Conservation (phyloP, 2,797 vertebrate species). For the Erithacus rubecula region DNA sequence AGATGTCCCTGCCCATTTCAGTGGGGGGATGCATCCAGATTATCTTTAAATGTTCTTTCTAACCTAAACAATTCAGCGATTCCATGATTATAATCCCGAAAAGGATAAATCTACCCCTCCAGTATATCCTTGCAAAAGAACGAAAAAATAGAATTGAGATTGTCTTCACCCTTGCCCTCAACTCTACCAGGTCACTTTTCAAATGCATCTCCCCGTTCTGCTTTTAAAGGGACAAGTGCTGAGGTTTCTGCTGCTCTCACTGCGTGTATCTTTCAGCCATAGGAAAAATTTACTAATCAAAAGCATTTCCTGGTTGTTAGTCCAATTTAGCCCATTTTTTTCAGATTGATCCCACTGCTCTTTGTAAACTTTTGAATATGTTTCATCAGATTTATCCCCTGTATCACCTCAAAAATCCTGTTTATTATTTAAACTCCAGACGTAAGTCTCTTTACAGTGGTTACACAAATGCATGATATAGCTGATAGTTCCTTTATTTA, state of each 20-base stretch:
- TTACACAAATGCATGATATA: not conserved
- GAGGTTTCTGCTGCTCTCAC: not conserved
- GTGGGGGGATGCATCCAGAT: not conserved
- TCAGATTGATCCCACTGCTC: not conserved
- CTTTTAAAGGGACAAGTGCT: not conserved
- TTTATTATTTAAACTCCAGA: not conserved
- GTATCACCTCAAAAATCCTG: accelerated
- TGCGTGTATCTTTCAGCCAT: not conserved
- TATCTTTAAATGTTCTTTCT: not conserved
- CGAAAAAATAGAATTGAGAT: accelerated
- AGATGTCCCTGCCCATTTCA: not conserved
- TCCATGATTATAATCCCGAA: not conserved
- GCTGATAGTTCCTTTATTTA: not conserved
- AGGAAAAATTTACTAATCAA: not conserved
- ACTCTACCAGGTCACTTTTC: not conserved
- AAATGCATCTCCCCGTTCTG: not conserved
- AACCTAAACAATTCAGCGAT: not conserved
- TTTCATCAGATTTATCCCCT: not conserved
- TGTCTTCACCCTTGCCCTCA: not conserved
- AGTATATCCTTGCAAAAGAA: not conserved
- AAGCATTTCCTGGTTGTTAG: not conserved
- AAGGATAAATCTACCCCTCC: not conserved
- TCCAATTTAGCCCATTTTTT: not conserved
- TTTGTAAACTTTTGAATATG: not conserved
- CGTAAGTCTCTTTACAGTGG: not conserved